Conservation (phyloP, 2,797 vertebrate genomes). For the Phrynocephalus guinanensis region DNA sequence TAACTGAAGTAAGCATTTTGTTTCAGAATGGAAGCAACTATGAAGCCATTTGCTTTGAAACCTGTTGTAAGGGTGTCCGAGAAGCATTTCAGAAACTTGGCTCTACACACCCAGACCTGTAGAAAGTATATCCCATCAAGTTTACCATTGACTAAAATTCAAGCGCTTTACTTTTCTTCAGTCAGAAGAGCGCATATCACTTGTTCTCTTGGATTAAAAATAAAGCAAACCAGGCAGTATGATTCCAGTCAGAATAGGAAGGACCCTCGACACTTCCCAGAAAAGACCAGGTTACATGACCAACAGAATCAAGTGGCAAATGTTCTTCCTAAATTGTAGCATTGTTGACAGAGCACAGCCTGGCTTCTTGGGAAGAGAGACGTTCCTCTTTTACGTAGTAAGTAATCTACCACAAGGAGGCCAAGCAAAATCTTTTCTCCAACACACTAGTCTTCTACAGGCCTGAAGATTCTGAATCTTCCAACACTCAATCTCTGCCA, state of each 20-base stretch:
- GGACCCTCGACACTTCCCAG: background rate
- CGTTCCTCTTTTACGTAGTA: background rate
- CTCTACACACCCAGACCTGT: conserved; percentile 54
- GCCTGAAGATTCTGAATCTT: background rate
- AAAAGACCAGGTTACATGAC: background rate
- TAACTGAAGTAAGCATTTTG: conserved; percentile 68
- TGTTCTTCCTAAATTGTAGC: too few relatives aligned
- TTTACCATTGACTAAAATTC: conserved; percentile 44
- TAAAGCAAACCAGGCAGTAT: conserved; percentile 49
- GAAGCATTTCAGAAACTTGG: conserved; percentile 39
- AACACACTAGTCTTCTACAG: background rate
- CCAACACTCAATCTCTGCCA: background rate
- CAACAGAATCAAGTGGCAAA: background rate
- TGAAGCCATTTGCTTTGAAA: conserved; percentile 71
- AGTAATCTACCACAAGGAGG: background rate
- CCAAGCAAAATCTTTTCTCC: background rate
- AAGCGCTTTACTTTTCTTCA: conserved; percentile 59
- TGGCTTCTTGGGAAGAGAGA: background rate
- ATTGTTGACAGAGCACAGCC: too few relatives aligned
- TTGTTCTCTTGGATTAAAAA: conserved; percentile 48
- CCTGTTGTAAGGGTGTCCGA: conserved; percentile 53
- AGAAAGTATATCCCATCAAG: conserved; percentile 40
- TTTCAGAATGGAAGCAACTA: conserved; percentile 63
- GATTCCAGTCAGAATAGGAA: conserved; percentile 48
- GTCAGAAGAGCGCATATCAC: conserved; percentile 57